Percentiles rank a stretch among this genome's conserved stretches.
Evolutionary conservation across 2,888 invertebrate species (phyloP).

Genomic region (Fragum fragum): DNA sequence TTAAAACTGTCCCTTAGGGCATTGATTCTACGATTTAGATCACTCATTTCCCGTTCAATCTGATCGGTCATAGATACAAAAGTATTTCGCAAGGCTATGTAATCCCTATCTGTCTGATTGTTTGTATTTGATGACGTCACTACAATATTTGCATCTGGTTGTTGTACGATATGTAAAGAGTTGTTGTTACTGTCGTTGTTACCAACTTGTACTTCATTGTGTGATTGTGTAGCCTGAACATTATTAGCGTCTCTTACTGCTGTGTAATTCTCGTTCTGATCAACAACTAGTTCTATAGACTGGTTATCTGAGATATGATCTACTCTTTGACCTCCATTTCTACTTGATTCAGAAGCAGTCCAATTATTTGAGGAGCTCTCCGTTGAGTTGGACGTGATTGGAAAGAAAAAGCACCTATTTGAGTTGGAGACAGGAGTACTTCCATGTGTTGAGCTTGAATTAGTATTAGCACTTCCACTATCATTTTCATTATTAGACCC

Average conservation of each 20-base stretch:
- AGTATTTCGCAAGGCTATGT: conserved; percentile 55
- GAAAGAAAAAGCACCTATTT: not conserved
- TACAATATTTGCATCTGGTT: not conserved
- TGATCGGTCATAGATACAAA: conserved; percentile 72
- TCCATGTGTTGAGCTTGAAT: not conserved
- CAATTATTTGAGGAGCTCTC: too few relatives aligned
- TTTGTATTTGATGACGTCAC: not conserved
- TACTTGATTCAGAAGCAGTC: not conserved
- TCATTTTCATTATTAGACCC: not conserved
- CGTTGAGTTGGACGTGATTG: not conserved
- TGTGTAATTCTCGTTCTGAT: conserved; percentile 62
- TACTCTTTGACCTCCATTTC: not conserved
- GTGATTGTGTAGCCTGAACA: conserved; percentile 13
- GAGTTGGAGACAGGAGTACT: not conserved
- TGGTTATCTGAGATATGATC: not conserved
- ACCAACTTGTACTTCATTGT: conserved; percentile 30
- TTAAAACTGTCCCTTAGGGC: conserved; percentile 76
- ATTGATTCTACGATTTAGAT: conserved; percentile 76
- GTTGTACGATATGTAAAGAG: conserved; percentile 51
- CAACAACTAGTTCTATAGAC: conserved; percentile 53
- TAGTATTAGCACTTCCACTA: not conserved
- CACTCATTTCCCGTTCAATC: conserved; percentile 76
- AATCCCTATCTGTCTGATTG: not conserved
- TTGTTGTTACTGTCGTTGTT: conserved; percentile 60
- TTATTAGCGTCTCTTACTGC: conserved; percentile 34